Evolutionary conservation across 2,113 vertebrate species (phyloP).

Genomic region (Chaetodon auriga): DNA sequence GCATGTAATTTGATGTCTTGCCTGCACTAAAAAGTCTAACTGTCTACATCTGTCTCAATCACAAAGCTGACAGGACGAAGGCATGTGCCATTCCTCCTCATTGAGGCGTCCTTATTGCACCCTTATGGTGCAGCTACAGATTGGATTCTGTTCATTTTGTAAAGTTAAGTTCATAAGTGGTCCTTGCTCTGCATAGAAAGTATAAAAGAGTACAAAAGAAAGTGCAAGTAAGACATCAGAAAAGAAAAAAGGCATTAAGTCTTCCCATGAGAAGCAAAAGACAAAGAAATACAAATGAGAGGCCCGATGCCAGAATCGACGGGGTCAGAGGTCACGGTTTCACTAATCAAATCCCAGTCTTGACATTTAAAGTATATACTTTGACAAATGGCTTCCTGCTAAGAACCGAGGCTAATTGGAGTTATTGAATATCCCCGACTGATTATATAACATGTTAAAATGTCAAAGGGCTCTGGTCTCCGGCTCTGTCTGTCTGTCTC

Average conservation of each 20-base stretch:
- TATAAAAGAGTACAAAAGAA: background rate
- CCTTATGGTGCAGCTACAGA: background rate
- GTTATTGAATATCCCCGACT: constrained; percentile 54
- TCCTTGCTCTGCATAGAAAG: background rate
- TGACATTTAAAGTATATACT: constrained; percentile 73
- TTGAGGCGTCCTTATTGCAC: no score
- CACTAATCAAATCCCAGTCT: constrained; percentile 52
- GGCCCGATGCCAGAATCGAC: background rate
- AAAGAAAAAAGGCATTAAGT: background rate
- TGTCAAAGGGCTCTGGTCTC: constrained; percentile 64
- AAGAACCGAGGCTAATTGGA: constrained; percentile 64
- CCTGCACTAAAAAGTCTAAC: no score
- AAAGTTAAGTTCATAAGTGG: background rate
- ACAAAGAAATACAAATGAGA: constrained; percentile 28
- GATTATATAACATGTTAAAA: constrained; percentile 73
- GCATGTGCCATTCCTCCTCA: accelerated
- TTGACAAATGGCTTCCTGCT: constrained; percentile 70
- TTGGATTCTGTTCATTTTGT: background rate
- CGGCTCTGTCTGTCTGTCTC: constrained; percentile 20
- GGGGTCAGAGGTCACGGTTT: constrained; percentile 42
- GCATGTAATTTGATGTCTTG: no score
- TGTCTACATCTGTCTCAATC: background rate
- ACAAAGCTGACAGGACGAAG: background rate
- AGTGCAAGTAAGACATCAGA: background rate
- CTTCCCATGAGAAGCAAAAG: constrained; percentile 6